A percentile compares a stretch with the other conserved stretches of the same genome.
phyloP scores from a whole-genome alignment of 2,888 invertebrate genomes.

The Odontomyia ornata region DNA sequence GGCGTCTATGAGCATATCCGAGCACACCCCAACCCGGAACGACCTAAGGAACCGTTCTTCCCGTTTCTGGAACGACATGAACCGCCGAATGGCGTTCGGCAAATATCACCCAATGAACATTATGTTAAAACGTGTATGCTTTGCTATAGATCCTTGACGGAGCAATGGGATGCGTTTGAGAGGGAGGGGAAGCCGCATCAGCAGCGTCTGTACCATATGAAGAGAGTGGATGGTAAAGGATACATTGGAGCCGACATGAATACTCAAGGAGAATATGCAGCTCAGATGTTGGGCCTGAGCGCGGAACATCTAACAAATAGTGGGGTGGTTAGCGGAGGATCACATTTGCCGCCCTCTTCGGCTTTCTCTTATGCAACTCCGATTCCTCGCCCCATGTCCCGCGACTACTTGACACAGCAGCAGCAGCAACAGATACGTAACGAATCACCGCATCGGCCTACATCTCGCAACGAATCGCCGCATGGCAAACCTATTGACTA shows the following conservation, averaged over 20 bases:
- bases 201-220: conserved; percentile 91
- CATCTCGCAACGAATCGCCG: conserved; percentile 59
- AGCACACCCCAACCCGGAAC: conserved; percentile 74
- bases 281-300: conserved; percentile 82
- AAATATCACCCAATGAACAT: conserved; percentile 60
- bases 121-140: conserved; percentile 82
- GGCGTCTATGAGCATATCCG: conserved; percentile 72
- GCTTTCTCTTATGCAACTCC: conserved; percentile 50
- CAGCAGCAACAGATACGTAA: conserved; percentile 53
- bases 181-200: conserved; percentile 83
- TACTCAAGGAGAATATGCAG: conserved; percentile 90
- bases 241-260: conserved; percentile 91
- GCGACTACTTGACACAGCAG: conserved; percentile 53
- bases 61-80: conserved; percentile 92
- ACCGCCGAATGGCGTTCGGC: conserved; percentile 75
- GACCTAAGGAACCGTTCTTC: conserved; percentile 83
- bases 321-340: conserved; percentile 44
- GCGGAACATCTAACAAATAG: conserved; percentile 66
- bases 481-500: conserved; percentile 55
- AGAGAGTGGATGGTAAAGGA: conserved; percentile 88
- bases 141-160: conserved; percentile 84
- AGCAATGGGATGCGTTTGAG: conserved; percentile 94
- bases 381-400: conserved; percentile 53
- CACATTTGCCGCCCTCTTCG: conserved; percentile 43
- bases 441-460: conserved; percentile 57